phyloP scores from a whole-genome alignment of 2,888 invertebrate genomes.

The Phytoseiulus persimilis region DNA sequence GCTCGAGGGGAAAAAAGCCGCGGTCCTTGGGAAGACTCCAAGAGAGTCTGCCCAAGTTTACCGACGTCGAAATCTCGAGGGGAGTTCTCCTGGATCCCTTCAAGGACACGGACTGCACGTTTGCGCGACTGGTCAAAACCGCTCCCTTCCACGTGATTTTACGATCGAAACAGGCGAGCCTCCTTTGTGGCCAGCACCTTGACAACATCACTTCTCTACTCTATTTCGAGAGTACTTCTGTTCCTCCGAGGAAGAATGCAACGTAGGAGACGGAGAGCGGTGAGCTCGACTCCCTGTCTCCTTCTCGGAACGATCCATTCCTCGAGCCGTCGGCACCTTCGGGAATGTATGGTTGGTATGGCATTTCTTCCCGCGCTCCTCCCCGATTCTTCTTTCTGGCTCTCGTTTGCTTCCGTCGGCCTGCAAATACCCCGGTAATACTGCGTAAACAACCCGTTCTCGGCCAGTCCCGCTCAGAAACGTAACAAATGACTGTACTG shows the following conservation, averaged over 20 bases:
- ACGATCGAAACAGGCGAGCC: too few species aligned
- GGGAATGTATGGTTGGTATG: background rate
- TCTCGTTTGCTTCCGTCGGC: background rate
- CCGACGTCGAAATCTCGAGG: too few species aligned
- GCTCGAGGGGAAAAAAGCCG: background rate
- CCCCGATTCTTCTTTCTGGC: background rate
- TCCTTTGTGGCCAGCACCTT: background rate
- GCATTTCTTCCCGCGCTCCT: background rate
- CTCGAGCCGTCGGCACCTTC: background rate
- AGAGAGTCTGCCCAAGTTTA: too few species aligned
- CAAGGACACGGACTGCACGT: too few species aligned
- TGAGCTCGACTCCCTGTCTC: background rate
- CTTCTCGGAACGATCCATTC: background rate
- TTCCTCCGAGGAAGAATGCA: background rate
- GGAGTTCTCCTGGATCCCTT: too few species aligned
- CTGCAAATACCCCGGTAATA: background rate
- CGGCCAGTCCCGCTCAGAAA: background rate
- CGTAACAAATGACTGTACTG: background rate
- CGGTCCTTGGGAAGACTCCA: too few species aligned
- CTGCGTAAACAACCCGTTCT: background rate
- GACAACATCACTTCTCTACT: background rate
- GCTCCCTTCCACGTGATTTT: too few species aligned
- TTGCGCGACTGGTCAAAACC: too few species aligned
- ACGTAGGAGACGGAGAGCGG: background rate
- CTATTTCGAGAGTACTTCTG: background rate